Evolutionary conservation across 2,113 vertebrate genomes (phyloP).

Genomic region (Scomber japonicus): DNA sequence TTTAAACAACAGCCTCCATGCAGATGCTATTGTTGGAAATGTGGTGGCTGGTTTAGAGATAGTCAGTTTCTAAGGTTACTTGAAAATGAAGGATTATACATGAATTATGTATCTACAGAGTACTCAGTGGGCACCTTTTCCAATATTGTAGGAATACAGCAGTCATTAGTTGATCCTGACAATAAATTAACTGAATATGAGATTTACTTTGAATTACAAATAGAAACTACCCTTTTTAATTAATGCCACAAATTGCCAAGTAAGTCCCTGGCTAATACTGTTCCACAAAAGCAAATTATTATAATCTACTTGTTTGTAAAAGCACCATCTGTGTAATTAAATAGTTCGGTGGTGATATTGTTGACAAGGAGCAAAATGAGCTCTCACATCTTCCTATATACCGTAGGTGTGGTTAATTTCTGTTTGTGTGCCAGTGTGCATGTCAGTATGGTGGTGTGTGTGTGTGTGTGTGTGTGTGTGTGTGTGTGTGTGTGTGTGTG

Average conservation of each 20-base stretch:
- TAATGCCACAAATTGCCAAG: conserved; percentile 57
- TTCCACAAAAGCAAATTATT: conserved; percentile 52
- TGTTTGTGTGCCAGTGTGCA: conserved; percentile 32
- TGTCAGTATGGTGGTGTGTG: conserved; percentile 30
- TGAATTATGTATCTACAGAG: conserved; percentile 52
- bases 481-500: neutral
- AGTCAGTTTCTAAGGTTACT: conserved; percentile 46
- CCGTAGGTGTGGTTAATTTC: conserved; percentile 59
- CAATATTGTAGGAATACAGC: conserved; percentile 15
- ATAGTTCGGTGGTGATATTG: conserved; percentile 62
- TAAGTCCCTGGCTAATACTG: conserved; percentile 47
- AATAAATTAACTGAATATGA: conserved; percentile 11
- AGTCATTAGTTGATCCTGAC: conserved; percentile 18
- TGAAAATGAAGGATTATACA: conserved; percentile 32
- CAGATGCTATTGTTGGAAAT: conserved; percentile 1
- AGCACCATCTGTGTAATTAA: conserved; percentile 71
- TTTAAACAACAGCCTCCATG: neutral
- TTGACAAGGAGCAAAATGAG: conserved; percentile 34
- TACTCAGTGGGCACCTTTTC: conserved; percentile 23
- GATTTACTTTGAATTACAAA: conserved; percentile 42
- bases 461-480: conserved; percentile 9
- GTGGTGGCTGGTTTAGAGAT: conserved; percentile 5
- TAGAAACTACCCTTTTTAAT: conserved; percentile 53
- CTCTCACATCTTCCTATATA: conserved; percentile 34
- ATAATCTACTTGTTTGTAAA: conserved; percentile 68